Evolutionary conservation across 2,888 invertebrate species (phyloP).

Genomic region (Oasisia sp.): DNA sequence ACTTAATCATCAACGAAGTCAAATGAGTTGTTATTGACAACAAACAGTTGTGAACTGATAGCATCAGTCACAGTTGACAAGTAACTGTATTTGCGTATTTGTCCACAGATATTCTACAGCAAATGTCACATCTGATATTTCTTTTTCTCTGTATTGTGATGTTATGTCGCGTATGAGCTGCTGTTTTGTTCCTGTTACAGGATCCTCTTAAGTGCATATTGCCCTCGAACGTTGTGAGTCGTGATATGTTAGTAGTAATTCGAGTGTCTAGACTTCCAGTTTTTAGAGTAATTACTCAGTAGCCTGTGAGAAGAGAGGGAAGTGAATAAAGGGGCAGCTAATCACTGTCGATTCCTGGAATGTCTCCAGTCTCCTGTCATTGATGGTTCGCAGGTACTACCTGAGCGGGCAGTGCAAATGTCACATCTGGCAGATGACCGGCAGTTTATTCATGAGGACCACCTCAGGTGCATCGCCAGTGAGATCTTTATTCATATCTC

Average conservation of each 20-base stretch:
- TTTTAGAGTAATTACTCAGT: not conserved
- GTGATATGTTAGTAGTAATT: not conserved
- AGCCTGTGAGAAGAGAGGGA: not conserved
- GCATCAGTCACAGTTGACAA: too few species aligned
- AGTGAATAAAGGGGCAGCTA: not conserved
- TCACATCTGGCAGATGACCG: not conserved
- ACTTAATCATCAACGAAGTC: too few species aligned
- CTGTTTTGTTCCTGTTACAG: too few species aligned
- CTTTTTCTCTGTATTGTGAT: too few species aligned
- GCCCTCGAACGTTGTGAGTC: too few species aligned
- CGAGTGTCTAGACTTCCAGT: not conserved
- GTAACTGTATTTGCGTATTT: too few species aligned
- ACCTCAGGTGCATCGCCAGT: not conserved
- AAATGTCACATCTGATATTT: too few species aligned
- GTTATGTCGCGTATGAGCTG: too few species aligned
- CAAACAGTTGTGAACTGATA: too few species aligned
- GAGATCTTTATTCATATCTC: not conserved
- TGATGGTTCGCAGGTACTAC: not conserved
- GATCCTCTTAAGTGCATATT: too few species aligned
- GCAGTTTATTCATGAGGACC: not conserved
- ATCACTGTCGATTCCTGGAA: conserved; percentile 3
- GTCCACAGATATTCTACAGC: too few species aligned
- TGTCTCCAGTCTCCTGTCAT: not conserved
- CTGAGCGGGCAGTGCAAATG: not conserved
- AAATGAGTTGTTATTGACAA: too few species aligned